These are phyloP conservation scores for Cancer borealis DNA, from an alignment of 2,888 invertebrate species.

Conservation along the genomic window DNA sequence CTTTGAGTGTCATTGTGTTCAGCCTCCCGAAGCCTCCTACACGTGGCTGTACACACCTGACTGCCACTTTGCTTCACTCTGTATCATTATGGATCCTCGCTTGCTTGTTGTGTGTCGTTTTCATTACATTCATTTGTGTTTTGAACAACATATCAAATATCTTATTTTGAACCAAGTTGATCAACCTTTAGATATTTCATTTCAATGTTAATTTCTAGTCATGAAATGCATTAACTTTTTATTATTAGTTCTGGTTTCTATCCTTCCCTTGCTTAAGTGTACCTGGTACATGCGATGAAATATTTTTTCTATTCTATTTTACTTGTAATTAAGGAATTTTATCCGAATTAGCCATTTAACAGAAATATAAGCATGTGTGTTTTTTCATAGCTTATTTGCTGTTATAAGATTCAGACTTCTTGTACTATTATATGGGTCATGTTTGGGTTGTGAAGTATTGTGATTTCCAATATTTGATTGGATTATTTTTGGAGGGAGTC, in stretches of 20 bases:
- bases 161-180: neutral
- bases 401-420: neutral
- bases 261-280: neutral
- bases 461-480: neutral
- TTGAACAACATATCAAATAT: neutral
- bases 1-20: no score
- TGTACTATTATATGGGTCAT: neutral
- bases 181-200: neutral
- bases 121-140: no score
- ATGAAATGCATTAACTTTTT: no score
- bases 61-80: no score
- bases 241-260: no score
- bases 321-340: neutral
- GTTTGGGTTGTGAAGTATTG: neutral
- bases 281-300: neutral
- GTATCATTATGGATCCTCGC: neutral
- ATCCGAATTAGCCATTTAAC: no score
- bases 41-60: neutral
- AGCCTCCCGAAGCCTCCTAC: neutral
- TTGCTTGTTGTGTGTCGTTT: no score
- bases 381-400: neutral
- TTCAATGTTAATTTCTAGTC: neutral
- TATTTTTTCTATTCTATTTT: neutral
- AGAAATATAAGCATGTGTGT: neutral
- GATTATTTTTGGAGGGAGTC: neutral